phyloP scores from a whole-genome alignment of 2,113 vertebrate species.

The Mandrillus leucophaeus region DNA sequence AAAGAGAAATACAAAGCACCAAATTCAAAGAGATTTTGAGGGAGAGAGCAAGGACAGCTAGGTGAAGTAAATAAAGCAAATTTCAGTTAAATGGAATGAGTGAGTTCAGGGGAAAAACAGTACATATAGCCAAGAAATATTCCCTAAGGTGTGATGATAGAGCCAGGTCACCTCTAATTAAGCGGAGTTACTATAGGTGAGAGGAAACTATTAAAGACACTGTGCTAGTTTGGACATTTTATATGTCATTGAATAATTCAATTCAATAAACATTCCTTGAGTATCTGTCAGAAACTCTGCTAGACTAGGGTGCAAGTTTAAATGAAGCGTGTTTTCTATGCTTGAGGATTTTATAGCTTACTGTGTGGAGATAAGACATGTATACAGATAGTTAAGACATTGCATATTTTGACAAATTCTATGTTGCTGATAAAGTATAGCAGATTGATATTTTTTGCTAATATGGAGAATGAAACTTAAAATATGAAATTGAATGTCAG shows the following conservation, averaged over 20 bases:
- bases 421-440: neutral
- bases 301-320: neutral
- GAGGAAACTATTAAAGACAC: neutral
- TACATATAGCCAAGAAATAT: neutral
- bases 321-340: neutral
- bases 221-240: neutral
- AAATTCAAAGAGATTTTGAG: neutral
- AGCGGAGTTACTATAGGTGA: neutral
- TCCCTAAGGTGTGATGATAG: neutral
- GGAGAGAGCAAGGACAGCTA: neutral
- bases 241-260: neutral
- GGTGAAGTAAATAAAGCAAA: neutral
- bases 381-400: neutral
- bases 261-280: neutral
- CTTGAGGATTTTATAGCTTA: neutral
- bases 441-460: neutral
- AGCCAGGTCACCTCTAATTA: neutral
- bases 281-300: neutral
- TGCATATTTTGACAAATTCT: neutral
- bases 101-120: neutral
- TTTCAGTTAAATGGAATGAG: neutral
- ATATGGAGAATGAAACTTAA: neutral
- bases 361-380: neutral
- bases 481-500: neutral
- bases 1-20: neutral